Evolutionary conservation across 2,113 vertebrate species (phyloP), one percentile per base, ranked within the genome.

Genomic region (Anser cygnoides): DNA sequence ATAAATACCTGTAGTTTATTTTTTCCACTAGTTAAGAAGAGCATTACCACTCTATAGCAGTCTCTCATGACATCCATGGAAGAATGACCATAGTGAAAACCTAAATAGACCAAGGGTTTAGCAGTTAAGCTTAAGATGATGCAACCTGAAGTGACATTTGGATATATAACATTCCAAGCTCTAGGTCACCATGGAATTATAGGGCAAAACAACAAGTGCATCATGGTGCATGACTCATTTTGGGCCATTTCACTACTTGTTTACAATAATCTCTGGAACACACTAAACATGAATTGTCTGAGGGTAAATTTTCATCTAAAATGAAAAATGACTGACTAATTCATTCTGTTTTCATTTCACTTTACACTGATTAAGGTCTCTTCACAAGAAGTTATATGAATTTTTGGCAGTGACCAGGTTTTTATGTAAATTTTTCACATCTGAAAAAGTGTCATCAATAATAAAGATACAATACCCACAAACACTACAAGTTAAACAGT

Each of bases 241-340:
- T 18, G 26, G 14, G 13, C 5, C 37, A 49, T 85, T 92, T 78
- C 29, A 50, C 9, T n/a, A 8, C 14, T 17, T 81, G 21, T 62
- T 87, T 58, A 29, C 26, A 84, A 28, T 57, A 46, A 63, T 65
- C 91, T 81, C 61, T 73, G 33, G 21, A 72, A 65, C 7, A 66
- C 8, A 6, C 5, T 65, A 61, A 6, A 52, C 54, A 65, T 9
- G 0, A 79, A 29, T 59, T 0, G 0, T 59, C 7, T 67, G 66
- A 76, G 28, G 92, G 50, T 59, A 66, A 79, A 58, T 79, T 87
- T 75, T 44, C 31, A 78, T 11, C 11, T 63, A 10, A 23, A 63
- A 46, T 15, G 4, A 62, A 26, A 1, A 25, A 23, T 58, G 18
- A 46, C 80, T 81, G 21, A 39, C 18, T 13, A 61, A 25, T 22